phyloP scores from a whole-genome alignment of 2,888 invertebrate species.

The Pedicia rivosa region DNA sequence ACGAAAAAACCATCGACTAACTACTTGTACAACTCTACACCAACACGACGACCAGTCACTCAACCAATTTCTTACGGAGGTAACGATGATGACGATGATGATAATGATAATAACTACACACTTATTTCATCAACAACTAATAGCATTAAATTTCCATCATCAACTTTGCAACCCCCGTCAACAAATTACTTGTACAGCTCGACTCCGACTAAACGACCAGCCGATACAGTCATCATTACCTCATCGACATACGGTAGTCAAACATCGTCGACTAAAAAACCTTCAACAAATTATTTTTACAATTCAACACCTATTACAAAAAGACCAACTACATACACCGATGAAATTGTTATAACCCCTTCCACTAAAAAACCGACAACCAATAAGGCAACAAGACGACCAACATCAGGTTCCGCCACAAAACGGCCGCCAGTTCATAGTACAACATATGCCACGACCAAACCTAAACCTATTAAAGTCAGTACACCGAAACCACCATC shows the following conservation, averaged over 20 bases:
- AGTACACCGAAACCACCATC: slow-evolving; percentile 26
- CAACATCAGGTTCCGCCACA: slow-evolving; percentile 7
- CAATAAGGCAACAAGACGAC: slow-evolving; percentile 8
- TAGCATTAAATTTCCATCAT: slow-evolving; percentile 1
- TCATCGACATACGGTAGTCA: slow-evolving; percentile 2
- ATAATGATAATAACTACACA: slow-evolving; percentile 1
- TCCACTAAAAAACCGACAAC: slow-evolving; percentile 7
- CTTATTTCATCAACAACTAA: not conserved
- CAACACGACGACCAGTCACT: slow-evolving; percentile 6
- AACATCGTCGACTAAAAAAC: slow-evolving; percentile 14
- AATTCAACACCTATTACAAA: slow-evolving; percentile 18
- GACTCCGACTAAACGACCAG: slow-evolving; percentile 3
- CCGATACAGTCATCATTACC: slow-evolving; percentile 5
- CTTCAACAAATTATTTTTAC: slow-evolving; percentile 33
- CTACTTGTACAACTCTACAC: slow-evolving; percentile 18
- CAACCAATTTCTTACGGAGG: no score
- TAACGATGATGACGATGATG: slow-evolving; percentile 3
- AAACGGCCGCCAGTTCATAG: slow-evolving; percentile 12
- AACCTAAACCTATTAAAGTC: slow-evolving; percentile 11
- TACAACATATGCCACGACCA: no score
- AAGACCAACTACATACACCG: slow-evolving; percentile 5
- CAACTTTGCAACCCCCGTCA: slow-evolving; percentile 19
- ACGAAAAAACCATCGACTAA: slow-evolving; percentile 22
- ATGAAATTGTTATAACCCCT: slow-evolving; percentile 9
- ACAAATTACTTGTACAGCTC: slow-evolving; percentile 34